These are phyloP conservation scores for Apaloderma vittatum DNA, from an alignment of 2,113 vertebrate species.

Conservation along the genomic window DNA sequence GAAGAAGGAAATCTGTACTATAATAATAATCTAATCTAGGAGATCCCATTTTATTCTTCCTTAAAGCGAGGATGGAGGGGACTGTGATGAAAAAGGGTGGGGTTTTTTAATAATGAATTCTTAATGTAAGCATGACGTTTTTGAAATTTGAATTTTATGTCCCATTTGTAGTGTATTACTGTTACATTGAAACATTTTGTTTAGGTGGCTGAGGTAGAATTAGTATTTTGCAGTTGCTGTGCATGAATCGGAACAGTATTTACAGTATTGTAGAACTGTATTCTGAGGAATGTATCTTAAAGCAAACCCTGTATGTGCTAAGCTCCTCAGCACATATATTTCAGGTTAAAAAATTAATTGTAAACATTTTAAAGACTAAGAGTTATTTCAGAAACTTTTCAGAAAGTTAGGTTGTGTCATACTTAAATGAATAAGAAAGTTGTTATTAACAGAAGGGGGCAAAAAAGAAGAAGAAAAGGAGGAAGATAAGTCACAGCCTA, in stretches of 20 bases:
- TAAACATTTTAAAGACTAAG: neutral
- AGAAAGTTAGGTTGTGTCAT: neutral
- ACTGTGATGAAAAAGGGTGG: neutral
- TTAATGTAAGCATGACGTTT: neutral
- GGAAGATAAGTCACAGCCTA: constrained; percentile 95
- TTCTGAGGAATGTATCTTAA: neutral
- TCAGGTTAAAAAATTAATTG: neutral
- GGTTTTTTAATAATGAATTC: neutral
- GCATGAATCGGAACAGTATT: neutral
- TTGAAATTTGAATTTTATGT: neutral
- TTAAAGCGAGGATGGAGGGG: neutral
- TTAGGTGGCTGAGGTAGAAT: neutral
- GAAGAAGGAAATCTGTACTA: neutral
- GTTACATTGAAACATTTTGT: neutral
- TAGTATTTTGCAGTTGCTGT: neutral
- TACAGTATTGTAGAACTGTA: neutral
- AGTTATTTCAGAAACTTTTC: neutral
- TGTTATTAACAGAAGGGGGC: constrained; percentile 84
- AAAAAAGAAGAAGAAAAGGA: constrained; percentile 95
- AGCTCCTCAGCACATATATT: neutral
- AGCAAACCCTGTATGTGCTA: neutral
- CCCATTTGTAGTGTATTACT: neutral
- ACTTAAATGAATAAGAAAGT: constrained; percentile 28
- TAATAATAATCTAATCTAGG: neutral
- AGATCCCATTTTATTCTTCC: neutral